Base-by-base conservation (phyloP, 2,113 vertebrate genomes). In the Paramormyrops kingsleyae region DNA sequence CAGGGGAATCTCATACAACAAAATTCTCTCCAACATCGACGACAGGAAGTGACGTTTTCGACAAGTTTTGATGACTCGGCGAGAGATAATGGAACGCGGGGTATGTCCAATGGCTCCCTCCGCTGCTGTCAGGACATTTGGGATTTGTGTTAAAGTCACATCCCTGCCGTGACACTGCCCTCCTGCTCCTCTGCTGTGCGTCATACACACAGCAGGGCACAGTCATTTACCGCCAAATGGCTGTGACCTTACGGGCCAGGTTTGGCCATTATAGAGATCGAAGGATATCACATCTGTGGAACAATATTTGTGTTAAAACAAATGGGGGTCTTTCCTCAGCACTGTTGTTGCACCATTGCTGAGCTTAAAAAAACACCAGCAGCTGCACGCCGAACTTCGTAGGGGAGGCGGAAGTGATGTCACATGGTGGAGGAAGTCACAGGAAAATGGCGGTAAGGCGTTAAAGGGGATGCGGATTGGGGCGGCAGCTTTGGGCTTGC, bases 211-310 rank as follows among this genome's bases (percentile, higher is more conserved):
- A 2, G 5, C 70, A 39, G 59, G 59, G 24, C 59, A n/a, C 59
- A 74, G 70, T 77, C 31, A 15, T 35, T 17, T 74, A 74, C 31
- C 12, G 13, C 70, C 70, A 77, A 15, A 39, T 77, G 10, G 70
- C 70, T 17, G 31, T 74, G 70, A 74, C 70, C 31, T 74, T 3
- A 7, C 27, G 93, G 95, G 31, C 21, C 56, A 62, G 44, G 21
- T 27, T 70, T 70, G 59, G 31, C 42, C 42, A 21, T 66, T 66
- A n/a, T 10, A 35, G 39, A 70, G 87, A 49, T 74, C 2, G 15
- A 47, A 47, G 21, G 10, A 70, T 88, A 70, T 70, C 59, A 49
- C 87, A 70, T 88, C 87, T 88, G 62, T 62, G 46, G 87, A 46
- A 56, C 42, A 17, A 13, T 70, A 27, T 70, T 66, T 39, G 44